phyloP scores from a whole-genome alignment of 2,888 invertebrate genomes.

The Latrodectus elegans region DNA sequence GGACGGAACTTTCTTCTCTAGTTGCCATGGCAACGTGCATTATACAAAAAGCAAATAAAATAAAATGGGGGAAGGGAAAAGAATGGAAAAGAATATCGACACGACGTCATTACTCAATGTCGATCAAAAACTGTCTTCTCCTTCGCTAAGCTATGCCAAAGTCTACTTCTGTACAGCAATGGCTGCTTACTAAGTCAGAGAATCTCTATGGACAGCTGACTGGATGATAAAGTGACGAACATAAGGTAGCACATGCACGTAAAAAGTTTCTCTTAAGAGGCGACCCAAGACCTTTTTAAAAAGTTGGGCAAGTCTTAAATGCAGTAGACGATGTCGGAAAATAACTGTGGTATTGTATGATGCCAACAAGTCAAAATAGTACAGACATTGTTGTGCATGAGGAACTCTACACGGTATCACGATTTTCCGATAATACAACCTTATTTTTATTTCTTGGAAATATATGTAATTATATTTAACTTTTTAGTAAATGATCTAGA shows the following conservation, averaged over 20 bases:
- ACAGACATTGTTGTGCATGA: no score
- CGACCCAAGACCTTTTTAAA: conserved; percentile 18
- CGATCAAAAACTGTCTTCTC: conserved; percentile 69
- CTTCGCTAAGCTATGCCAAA: conserved; percentile 65
- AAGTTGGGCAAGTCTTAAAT: conserved; percentile 29
- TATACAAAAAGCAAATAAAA: conserved; percentile 54
- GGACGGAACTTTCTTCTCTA: conserved; percentile 59
- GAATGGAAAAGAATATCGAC: conserved; percentile 67
- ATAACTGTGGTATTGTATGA: not conserved
- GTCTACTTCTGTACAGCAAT: conserved; percentile 60
- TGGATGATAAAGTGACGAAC: conserved; percentile 64
- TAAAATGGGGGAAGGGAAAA: conserved; percentile 41
- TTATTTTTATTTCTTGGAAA: conserved; percentile 1
- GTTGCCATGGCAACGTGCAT: conserved; percentile 63
- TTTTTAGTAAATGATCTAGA: not conserved
- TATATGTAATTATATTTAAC: not conserved
- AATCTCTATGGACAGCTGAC: conserved; percentile 65
- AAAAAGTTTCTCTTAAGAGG: conserved; percentile 46
- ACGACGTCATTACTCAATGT: conserved; percentile 66
- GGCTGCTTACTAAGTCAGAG: conserved; percentile 64
- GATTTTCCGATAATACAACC: not conserved
- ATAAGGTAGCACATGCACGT: conserved; percentile 62
- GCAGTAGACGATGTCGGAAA: conserved; percentile 6
- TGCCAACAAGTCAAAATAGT: no score
- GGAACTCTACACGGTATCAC: not conserved